Evolutionary conservation across 2,888 invertebrate species (phyloP), one percentile per base, ranked within the genome.

Genomic region (Cryptosula pallasiana): DNA sequence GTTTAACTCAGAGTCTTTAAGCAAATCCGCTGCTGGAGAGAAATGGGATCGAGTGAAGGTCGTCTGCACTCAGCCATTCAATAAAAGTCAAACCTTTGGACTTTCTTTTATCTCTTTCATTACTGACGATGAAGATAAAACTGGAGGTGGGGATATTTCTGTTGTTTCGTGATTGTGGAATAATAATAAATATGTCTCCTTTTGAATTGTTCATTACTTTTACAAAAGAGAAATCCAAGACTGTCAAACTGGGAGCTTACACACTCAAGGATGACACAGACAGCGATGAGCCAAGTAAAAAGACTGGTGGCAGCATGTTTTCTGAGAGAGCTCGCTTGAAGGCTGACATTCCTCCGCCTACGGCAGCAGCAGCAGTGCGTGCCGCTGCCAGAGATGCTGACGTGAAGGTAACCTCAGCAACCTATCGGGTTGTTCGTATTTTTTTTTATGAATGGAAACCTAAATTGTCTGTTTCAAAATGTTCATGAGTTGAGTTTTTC

Each of bases 41-140:
- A 91, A 91, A 83, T 95, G 93, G 93, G 92, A 93, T 84, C 86
- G 91, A 72, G 83, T 94, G 29, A 92, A 94, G 81, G 84, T 94
- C 69, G 89, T 92, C 1, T 94, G 94, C 84, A 89, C 90, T 1
- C 95, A 95, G 84, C 94, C 93, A 0, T 94, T 93, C 84, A 93
- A 92, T 82, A 91, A 89, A 81, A 89, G 90, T 77, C 88, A 90
- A 72, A 88, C 91, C 84, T 95, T 89, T 84, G 95, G 95, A 0
- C 82, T 95, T 20, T 90, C 91, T 0, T 94, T 94, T 84, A 86
- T 94, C 70, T 91, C 90, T 78, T 84, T 93, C 88, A 71, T 79
- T 79, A 69, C 69, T 72, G 35, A 34, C 20, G 71, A 75, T 1
- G 74, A 77, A 73, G 73, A 75, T n/a, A 77, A 74, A 70, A 76